Conservation (phyloP, 2,113 vertebrate genomes). For the Lophura nycthemera region DNA sequence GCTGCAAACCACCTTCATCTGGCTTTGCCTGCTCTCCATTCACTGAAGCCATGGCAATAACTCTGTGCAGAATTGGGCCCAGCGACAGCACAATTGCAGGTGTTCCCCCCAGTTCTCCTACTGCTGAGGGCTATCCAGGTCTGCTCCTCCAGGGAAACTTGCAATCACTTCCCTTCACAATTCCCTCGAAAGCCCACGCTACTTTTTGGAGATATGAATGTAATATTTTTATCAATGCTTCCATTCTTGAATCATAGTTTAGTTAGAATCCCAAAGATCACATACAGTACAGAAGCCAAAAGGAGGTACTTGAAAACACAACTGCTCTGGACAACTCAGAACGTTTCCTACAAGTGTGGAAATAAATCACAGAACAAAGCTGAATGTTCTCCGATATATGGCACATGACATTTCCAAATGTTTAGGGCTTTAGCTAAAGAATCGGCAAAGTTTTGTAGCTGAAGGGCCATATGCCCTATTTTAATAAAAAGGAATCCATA, state of each 20-base stretch:
- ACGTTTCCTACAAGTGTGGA: slow-evolving; percentile 54
- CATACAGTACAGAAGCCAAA: slow-evolving; percentile 40
- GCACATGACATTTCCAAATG: slow-evolving; percentile 53
- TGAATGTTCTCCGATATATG: slow-evolving; percentile 60
- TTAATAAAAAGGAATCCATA: slow-evolving; percentile 98
- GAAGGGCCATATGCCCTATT: slow-evolving; percentile 88
- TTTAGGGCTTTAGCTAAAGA: slow-evolving; percentile 80
- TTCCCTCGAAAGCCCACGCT: slow-evolving; percentile 54
- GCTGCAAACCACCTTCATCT: not conserved
- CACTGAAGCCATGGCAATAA: not conserved
- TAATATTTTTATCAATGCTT: slow-evolving; percentile 71
- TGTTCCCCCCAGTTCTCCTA: slow-evolving; percentile 7
- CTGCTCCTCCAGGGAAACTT: slow-evolving; percentile 65
- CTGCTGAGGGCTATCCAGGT: slow-evolving; percentile 17
- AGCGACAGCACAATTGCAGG: not conserved
- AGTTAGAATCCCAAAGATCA: slow-evolving; percentile 53
- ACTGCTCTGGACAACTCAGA: slow-evolving; percentile 51
- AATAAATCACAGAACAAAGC: slow-evolving; percentile 73
- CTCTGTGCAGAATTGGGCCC: not conserved
- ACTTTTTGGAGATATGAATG: slow-evolving; percentile 67
- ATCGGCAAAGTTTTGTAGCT: slow-evolving; percentile 86
- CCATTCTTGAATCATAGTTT: slow-evolving; percentile 66
- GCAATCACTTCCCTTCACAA: slow-evolving; percentile 52
- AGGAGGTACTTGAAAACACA: slow-evolving; percentile 57
- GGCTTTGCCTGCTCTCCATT: not conserved